A percentile compares a stretch with the other conserved stretches of the same genome.
phyloP scores from a whole-genome alignment of 2,113 vertebrate genomes.

The Euleptes europaea region DNA sequence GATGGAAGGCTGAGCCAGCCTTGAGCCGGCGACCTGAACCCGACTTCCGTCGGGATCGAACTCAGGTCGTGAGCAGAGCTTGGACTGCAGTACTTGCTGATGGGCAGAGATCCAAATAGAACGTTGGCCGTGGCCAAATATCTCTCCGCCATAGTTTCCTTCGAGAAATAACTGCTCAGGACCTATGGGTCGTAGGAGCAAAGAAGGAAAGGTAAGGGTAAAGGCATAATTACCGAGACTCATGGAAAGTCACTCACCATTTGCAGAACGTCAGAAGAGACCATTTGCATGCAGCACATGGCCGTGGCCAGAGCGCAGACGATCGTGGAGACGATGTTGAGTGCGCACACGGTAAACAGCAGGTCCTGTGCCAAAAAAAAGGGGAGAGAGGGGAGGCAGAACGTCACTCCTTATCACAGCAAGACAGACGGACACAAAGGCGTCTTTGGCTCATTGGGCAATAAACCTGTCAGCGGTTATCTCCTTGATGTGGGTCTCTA shows the following conservation, averaged over 20 bases:
- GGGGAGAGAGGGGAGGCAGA: conserved; percentile 33
- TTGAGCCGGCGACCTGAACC: too few species aligned
- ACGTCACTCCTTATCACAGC: conserved; percentile 42
- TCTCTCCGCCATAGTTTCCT: too few species aligned
- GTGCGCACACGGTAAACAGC: conserved; percentile 95
- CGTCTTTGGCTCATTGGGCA: conserved; percentile 17
- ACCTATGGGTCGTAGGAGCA: too few species aligned
- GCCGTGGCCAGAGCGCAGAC: conserved; percentile 97
- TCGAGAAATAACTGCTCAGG: too few species aligned
- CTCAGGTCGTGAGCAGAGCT: too few species aligned
- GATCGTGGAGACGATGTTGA: conserved; percentile 97
- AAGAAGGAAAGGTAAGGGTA: too few species aligned
- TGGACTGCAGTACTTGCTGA: too few species aligned
- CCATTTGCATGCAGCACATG: conserved; percentile 99
- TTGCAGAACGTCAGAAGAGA: conserved; percentile 95
- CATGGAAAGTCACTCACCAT: conserved; percentile 86
- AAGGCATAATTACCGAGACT: neutral
- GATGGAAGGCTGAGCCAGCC: too few species aligned
- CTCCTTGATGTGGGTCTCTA: neutral
- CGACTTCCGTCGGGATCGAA: too few species aligned
- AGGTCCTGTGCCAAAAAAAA: conserved; percentile 81
- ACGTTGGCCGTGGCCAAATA: too few species aligned
- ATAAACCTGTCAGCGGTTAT: conserved; percentile 15
- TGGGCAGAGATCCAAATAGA: too few species aligned
- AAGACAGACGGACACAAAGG: conserved; percentile 14